Evolutionary conservation across 2,113 vertebrate genomes (phyloP).

Genomic region (Maccullochella peelii): DNA sequence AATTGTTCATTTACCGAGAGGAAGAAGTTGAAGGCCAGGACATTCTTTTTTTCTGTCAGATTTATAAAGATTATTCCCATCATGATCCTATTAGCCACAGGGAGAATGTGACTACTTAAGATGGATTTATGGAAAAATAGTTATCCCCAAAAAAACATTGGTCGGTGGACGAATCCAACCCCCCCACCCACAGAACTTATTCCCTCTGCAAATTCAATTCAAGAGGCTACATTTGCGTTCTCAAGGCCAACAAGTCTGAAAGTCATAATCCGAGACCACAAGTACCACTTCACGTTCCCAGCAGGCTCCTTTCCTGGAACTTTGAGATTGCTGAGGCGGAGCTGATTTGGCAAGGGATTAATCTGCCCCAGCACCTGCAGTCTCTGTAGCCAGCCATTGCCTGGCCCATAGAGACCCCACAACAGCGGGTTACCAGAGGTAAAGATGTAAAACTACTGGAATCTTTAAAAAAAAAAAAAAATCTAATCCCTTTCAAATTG

Average conservation of each 20-base stretch:
- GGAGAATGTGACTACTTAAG: constrained; percentile 86
- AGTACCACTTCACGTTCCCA: constrained; percentile 81
- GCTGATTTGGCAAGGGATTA: constrained; percentile 80
- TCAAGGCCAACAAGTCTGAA: constrained; percentile 81
- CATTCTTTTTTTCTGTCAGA: constrained; percentile 84
- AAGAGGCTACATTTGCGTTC: constrained; percentile 80
- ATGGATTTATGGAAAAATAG: constrained; percentile 86
- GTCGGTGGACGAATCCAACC: constrained; percentile 68
- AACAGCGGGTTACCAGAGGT: constrained; percentile 38
- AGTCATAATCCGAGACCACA: constrained; percentile 83
- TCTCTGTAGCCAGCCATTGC: constrained; percentile 53
- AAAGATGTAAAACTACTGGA: constrained; percentile 12
- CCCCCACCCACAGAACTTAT: constrained; percentile 48
- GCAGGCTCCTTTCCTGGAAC: constrained; percentile 75
- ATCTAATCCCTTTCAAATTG: neutral
- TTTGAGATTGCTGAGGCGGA: constrained; percentile 78
- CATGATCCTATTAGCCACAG: constrained; percentile 87
- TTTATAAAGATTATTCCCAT: constrained; percentile 86
- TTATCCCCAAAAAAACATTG: constrained; percentile 78
- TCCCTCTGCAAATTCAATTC: constrained; percentile 76
- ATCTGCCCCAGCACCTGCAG: constrained; percentile 78
- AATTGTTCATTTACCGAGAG: constrained; percentile 85
- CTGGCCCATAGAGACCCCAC: constrained; percentile 28
- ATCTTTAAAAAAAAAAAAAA: too few relatives aligned
- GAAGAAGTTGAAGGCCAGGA: constrained; percentile 86